Evolutionary conservation across 2,888 invertebrate species (phyloP), one percentile per base, ranked within the genome.

Genomic region (Nineta flava): DNA sequence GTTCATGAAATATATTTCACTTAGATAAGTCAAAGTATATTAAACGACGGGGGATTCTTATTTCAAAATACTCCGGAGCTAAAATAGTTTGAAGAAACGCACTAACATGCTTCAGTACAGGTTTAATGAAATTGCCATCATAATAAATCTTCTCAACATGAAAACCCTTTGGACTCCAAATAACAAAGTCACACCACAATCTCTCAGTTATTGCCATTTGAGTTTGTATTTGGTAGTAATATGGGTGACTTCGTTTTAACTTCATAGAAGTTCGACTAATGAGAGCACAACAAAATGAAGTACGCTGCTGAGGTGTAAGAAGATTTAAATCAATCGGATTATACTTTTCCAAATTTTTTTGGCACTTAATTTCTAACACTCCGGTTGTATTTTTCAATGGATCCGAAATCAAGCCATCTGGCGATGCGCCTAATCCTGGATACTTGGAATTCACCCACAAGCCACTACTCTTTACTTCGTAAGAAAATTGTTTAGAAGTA

Each of bases 361-460:
- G 32, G 32, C 32, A 32, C 10, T 32, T 32, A 32, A 32, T 32
- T 32, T 32, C 32, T 9, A 32, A 7, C 35, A 35, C 44, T 7
- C 16, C 53, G n/a, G 26, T 15, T 34, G 51, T 41, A 31, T 51
- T 51, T 10, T 48, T 47, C n/a, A 45, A 15, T 15, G 46, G 41
- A 51, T 53, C 53, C 6, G 16, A 15, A 48, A 55, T 19, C 5
- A 19, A 34, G 10, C 51, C 52, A 50, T 56, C 55, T 17, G 52
- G 56, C 5, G 55, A 53, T 47, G 55, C 55, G 19, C 19, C 19
- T 19, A 19, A 19, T 19, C 19, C 19, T 19, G 19, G 19, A 19
- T 19, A 3, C 53, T 50, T 52, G 1, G 47, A 17, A 50, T 54
- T 53, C 1, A 56, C 47, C 49, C 53, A 54, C 9, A 56, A 26